A percentile compares a stretch with the other conserved stretches of the same genome.
Evolutionary conservation across 2,797 vertebrate genomes (phyloP).

Genomic region (Hylomyscus alleni): DNA sequence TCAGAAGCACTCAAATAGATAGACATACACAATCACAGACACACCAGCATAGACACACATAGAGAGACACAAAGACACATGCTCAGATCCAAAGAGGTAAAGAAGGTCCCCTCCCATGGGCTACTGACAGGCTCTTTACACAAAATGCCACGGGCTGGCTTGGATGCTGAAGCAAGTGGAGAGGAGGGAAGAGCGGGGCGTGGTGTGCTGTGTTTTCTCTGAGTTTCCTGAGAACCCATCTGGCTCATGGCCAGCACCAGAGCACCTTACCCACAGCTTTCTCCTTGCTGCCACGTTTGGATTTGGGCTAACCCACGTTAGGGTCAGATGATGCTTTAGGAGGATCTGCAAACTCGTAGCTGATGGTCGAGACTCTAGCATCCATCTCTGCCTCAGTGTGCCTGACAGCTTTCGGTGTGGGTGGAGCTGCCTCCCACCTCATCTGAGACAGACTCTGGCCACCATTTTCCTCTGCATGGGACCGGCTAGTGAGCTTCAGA

Average conservation of each 20-base stretch:
- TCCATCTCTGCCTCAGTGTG: neutral
- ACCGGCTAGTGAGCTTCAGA: neutral
- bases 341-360: neutral
- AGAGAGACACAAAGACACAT: neutral
- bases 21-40: neutral
- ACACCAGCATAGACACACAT: neutral
- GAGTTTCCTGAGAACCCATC: too few relatives aligned
- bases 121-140: neutral
- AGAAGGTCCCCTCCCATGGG: neutral
- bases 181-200: neutral
- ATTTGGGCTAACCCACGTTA: neutral
- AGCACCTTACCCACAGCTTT: neutral
- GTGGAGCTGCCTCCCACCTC: neutral
- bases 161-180: too few relatives aligned
- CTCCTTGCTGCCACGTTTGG: neutral
- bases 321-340: neutral
- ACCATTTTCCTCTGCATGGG: neutral
- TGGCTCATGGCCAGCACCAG: neutral
- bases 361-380: neutral
- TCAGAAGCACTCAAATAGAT: neutral
- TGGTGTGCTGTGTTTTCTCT: neutral
- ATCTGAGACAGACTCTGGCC: neutral
- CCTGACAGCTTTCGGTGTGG: neutral
- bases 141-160: neutral
- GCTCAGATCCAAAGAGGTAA: neutral